A percentile compares a stretch with the other conserved stretches of the same genome.
phyloP scores from a whole-genome alignment of 2,797 vertebrate genomes.

The Paratrypauchen microcephalus region DNA sequence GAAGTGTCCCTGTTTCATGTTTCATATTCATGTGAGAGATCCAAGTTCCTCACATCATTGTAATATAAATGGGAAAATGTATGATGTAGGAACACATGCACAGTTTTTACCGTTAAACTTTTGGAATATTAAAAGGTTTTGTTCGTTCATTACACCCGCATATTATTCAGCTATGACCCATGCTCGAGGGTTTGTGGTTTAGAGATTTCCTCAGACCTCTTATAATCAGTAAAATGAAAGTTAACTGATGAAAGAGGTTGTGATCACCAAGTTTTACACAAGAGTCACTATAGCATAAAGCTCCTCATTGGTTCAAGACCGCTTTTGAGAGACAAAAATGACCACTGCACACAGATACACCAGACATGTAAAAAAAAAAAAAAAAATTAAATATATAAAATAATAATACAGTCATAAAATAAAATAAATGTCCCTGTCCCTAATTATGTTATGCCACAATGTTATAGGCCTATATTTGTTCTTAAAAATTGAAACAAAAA shows the following conservation, averaged over 20 bases:
- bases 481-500: neutral
- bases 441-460: neutral
- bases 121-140: neutral
- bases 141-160: conserved; percentile 4
- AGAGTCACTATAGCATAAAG: neutral
- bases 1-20: conserved; percentile 41
- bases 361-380: neutral
- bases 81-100: neutral
- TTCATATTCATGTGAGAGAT: conserved; percentile 15
- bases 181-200: too few species aligned
- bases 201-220: conserved; percentile 14
- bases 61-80: neutral
- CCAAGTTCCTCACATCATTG: neutral
- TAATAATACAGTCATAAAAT: too few species aligned
- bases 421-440: neutral
- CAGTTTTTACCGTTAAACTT: neutral
- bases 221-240: conserved; percentile 39
- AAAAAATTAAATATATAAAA: too few species aligned
- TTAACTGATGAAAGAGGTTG: neutral
- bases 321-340: neutral
- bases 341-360: neutral
- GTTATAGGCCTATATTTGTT: neutral
- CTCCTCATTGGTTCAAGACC: neutral
- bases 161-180: conserved; percentile 17
- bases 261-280: neutral